These are phyloP conservation scores for Eupristina koningsbergeri DNA, from an alignment of 1,140 invertebrate genomes.

Conservation along the genomic window DNA sequence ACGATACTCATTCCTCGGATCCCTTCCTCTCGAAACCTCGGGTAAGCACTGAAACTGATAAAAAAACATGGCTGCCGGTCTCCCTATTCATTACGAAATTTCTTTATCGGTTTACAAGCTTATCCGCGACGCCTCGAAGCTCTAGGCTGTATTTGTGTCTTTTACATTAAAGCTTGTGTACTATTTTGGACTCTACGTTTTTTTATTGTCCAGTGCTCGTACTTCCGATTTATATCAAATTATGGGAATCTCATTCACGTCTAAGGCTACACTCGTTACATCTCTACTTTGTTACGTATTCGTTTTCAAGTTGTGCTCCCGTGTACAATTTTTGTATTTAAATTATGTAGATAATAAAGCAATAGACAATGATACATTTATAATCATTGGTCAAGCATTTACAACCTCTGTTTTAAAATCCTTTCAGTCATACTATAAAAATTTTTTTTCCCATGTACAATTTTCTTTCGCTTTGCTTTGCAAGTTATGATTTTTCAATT, in stretches of 20 bases:
- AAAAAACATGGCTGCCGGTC: constrained; percentile 56
- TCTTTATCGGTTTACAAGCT: constrained; percentile 72
- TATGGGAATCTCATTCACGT: background rate
- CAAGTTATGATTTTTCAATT: no score
- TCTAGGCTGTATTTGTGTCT: constrained; percentile 38
- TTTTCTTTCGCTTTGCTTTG: no score
- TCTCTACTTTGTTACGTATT: background rate
- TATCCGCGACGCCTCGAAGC: constrained; percentile 59
- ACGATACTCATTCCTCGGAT: constrained; percentile 55
- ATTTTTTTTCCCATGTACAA: no score
- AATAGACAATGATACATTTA: background rate
- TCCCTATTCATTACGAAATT: constrained; percentile 72
- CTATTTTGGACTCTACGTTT: constrained; percentile 22
- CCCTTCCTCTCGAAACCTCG: constrained; percentile 45
- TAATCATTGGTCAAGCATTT: constrained; percentile 15
- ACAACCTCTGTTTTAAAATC: background rate
- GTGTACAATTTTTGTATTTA: constrained; percentile 6
- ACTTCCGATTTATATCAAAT: background rate
- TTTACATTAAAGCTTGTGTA: constrained; percentile 10
- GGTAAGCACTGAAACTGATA: constrained; percentile 62
- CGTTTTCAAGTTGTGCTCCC: background rate
- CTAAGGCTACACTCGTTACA: background rate
- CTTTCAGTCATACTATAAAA: background rate
- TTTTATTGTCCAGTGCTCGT: background rate
- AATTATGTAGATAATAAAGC: constrained; percentile 54